phyloP scores from a whole-genome alignment of 1,140 invertebrate genomes.

The Drosophila lacertosa region DNA sequence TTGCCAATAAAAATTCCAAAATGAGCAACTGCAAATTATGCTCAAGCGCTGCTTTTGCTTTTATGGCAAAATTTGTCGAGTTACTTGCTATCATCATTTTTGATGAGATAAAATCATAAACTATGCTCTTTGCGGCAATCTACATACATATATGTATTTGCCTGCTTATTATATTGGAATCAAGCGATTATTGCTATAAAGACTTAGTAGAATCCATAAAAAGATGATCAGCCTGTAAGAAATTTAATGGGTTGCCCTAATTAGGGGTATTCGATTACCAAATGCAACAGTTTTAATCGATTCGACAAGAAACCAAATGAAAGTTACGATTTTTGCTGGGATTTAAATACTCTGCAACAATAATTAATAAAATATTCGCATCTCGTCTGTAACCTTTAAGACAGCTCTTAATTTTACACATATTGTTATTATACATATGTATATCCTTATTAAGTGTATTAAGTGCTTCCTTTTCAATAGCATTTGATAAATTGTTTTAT shows the following conservation, averaged over 20 bases:
- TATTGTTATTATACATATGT: too few relatives aligned
- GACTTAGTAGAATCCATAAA: not conserved
- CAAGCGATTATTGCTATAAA: not conserved
- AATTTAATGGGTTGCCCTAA: not conserved
- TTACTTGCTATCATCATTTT: not conserved
- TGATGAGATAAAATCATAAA: not conserved
- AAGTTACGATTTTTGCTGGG: too few relatives aligned
- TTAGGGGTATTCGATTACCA: too few relatives aligned
- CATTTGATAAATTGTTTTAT: too few relatives aligned
- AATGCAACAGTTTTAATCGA: too few relatives aligned
- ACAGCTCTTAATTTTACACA: too few relatives aligned
- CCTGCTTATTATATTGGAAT: slow-evolving; percentile 6
- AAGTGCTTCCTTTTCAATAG: too few relatives aligned
- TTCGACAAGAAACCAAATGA: too few relatives aligned
- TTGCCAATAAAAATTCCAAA: slow-evolving; percentile 8
- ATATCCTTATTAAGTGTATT: too few relatives aligned
- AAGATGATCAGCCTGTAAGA: not conserved
- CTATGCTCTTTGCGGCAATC: not conserved
- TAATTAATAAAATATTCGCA: too few relatives aligned
- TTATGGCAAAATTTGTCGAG: slow-evolving; percentile 27
- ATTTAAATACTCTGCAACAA: too few relatives aligned
- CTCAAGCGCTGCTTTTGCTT: slow-evolving; percentile 24
- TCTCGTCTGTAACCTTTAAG: too few relatives aligned
- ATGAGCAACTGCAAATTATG: slow-evolving; percentile 46
- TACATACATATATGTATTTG: slow-evolving; percentile 8